phyloP scores from a whole-genome alignment of 2,113 vertebrate species.

The Gallinago undulata region DNA sequence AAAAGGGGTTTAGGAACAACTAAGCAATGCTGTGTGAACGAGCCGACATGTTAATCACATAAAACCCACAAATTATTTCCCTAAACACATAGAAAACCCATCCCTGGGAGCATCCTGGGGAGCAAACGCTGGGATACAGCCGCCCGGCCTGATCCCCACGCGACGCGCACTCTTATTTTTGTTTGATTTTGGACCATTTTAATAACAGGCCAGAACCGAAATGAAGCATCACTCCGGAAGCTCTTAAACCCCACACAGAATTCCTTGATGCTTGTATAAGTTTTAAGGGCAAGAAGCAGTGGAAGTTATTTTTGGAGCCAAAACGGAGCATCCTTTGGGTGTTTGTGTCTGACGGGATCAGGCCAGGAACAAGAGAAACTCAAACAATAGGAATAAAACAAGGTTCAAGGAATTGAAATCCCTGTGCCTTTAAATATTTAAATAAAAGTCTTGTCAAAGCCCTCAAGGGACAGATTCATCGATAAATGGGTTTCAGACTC shows the following conservation, averaged over 20 bases:
- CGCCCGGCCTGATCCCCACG: fast-evolving
- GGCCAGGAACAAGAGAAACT: not conserved
- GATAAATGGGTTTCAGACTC: not conserved
- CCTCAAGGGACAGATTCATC: not conserved
- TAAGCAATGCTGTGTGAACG: fast-evolving
- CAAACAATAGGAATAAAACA: not conserved
- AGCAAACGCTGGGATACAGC: not conserved
- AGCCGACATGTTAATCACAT: not conserved
- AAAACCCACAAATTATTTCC: not conserved
- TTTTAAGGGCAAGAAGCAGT: not conserved
- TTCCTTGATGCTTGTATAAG: not conserved
- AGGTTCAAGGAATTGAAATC: not conserved
- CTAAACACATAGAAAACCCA: not conserved
- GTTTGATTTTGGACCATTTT: not conserved
- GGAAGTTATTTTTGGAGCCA: too few relatives aligned
- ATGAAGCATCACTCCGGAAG: too few relatives aligned
- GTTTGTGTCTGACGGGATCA: too few relatives aligned
- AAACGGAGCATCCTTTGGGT: not conserved
- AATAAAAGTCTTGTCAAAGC: not conserved
- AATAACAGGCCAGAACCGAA: not conserved
- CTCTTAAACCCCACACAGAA: fast-evolving
- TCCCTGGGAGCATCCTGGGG: not conserved
- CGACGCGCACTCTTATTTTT: not conserved
- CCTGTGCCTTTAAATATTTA: not conserved
- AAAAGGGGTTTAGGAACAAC: not conserved